Percentiles rank a stretch among this genome's conserved stretches.
Conservation (phyloP, 2,797 vertebrate species). For the Pantherophis alleghaniensis region DNA sequence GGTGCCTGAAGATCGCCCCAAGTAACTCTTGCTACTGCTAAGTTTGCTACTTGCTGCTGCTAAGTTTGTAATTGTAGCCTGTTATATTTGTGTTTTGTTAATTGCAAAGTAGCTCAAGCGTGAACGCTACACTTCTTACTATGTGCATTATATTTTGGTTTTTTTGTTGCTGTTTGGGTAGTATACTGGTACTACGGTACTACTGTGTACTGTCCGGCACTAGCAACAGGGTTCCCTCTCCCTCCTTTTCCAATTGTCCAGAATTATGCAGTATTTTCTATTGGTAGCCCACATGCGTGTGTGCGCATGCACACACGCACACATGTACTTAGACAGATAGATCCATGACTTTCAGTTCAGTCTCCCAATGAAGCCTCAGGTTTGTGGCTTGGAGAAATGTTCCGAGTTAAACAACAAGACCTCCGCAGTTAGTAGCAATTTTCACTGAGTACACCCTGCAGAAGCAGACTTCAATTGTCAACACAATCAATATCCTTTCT, state of each 20-base stretch:
- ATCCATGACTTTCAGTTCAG: neutral
- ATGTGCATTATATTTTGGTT: neutral
- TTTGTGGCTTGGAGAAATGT: slow-evolving; percentile 15
- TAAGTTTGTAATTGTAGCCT: neutral
- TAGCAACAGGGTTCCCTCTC: neutral
- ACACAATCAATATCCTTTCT: neutral
- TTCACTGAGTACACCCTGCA: neutral
- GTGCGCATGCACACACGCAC: neutral
- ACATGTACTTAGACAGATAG: fast-evolving
- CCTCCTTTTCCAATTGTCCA: fast-evolving
- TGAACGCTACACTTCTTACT: neutral
- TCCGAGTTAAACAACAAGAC: slow-evolving; percentile 8
- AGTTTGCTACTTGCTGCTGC: neutral
- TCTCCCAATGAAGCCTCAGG: neutral
- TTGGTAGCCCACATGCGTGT: too few species aligned
- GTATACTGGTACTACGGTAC: neutral
- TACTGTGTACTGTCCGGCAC: neutral
- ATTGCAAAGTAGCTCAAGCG: neutral
- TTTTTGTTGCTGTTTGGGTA: neutral
- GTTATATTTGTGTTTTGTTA: neutral
- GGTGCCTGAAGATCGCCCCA: neutral
- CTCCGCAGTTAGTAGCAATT: neutral
- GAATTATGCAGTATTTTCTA: neutral
- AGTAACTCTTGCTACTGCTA: neutral
- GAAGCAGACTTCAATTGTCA: neutral